phyloP scores from a whole-genome alignment of 1,140 invertebrate genomes.

The Harpegnathos saltator region DNA sequence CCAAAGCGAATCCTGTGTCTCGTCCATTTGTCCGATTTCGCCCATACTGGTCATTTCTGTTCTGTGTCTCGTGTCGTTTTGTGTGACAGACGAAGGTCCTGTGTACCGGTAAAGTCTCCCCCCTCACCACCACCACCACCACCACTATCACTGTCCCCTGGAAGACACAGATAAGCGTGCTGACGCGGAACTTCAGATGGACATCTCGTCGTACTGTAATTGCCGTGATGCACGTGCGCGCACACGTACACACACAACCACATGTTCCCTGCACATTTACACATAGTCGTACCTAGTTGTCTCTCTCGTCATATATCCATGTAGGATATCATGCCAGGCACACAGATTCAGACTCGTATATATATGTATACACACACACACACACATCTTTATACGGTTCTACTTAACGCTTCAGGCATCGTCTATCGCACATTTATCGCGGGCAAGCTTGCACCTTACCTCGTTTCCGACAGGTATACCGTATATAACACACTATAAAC shows the following conservation, averaged over 20 bases:
- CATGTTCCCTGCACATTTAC: slow-evolving; percentile 62
- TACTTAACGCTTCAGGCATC: slow-evolving; percentile 52
- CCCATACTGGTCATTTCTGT: slow-evolving; percentile 11
- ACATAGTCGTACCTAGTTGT: slow-evolving; percentile 39
- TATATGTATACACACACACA: too few relatives aligned
- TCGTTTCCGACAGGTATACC: slow-evolving; percentile 41
- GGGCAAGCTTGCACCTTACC: slow-evolving; percentile 66
- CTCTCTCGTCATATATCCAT: slow-evolving; percentile 35
- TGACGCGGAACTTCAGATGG: slow-evolving; percentile 35
- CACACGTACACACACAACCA: slow-evolving; percentile 71
- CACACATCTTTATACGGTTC: too few relatives aligned
- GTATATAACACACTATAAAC: slow-evolving; percentile 1
- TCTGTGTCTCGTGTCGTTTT: slow-evolving; percentile 19
- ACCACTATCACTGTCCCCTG: too few relatives aligned
- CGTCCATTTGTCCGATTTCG: neutral
- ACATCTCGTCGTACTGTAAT: slow-evolving; percentile 38
- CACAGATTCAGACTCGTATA: slow-evolving; percentile 3
- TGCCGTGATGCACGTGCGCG: slow-evolving; percentile 69
- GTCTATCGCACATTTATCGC: slow-evolving; percentile 51
- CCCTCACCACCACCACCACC: too few relatives aligned
- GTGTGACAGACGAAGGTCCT: slow-evolving; percentile 16
- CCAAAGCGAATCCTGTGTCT: slow-evolving; percentile 14
- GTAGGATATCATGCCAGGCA: too few relatives aligned
- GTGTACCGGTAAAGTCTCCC: neutral
- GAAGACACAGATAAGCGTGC: neutral